Percentiles rank a stretch among this genome's conserved stretches.
Conservation (phyloP, 1,140 invertebrate species). For the Drusus annulatus region DNA sequence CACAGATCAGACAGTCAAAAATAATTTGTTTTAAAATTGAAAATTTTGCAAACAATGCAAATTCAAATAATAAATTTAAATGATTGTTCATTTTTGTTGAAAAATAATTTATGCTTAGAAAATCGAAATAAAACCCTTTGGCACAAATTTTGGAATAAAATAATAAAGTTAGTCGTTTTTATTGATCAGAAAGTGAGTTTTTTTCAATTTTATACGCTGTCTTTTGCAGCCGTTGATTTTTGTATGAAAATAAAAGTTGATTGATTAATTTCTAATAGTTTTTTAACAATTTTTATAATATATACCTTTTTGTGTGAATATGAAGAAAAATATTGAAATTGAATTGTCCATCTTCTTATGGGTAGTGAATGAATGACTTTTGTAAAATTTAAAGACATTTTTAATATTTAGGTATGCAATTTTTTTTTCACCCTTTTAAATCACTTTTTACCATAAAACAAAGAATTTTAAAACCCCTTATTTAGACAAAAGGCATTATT, state of each 20-base stretch:
- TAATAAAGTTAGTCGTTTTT: neutral
- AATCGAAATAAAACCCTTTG: neutral
- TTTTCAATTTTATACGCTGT: conserved; percentile 18
- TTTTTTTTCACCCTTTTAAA: neutral
- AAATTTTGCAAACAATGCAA: too few relatives aligned
- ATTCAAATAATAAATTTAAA: too few relatives aligned
- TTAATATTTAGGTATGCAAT: neutral
- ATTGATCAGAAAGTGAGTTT: neutral
- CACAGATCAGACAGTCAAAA: too few relatives aligned
- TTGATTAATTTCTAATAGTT: neutral
- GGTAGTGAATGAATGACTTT: neutral
- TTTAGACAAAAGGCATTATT: too few relatives aligned
- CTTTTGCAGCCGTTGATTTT: neutral
- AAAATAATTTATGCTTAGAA: neutral
- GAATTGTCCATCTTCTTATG: neutral
- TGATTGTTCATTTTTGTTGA: too few relatives aligned
- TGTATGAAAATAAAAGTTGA: neutral
- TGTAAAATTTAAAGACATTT: neutral
- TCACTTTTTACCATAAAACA: neutral
- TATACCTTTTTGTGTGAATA: neutral
- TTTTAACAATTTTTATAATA: conserved; percentile 2
- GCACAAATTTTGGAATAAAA: neutral
- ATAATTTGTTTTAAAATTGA: too few relatives aligned
- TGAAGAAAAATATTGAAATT: neutral
- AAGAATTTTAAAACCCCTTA: too few relatives aligned